Base-by-base conservation (phyloP, 2,888 invertebrate species). In the Linyphia triangularis region DNA sequence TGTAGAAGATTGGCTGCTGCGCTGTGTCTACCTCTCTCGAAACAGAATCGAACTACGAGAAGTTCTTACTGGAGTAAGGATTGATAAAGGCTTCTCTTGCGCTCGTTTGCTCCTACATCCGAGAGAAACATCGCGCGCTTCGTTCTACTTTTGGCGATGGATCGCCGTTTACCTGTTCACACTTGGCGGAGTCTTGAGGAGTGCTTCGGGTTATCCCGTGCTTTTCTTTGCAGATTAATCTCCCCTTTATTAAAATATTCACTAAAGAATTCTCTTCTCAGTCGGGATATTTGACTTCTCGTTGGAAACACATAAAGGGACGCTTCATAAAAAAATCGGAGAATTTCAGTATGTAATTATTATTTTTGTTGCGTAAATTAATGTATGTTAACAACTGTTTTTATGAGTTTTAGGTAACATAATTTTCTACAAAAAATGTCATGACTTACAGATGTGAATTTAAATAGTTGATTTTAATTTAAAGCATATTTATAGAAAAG, bases 31-130 rank as follows among this genome's bases (percentile, higher is more conserved):
- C 77, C 59, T 59, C 51, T 69, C 77, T 30, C 40, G 77, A 65
- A 77, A 13, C 67, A 69, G 82, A 61, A 40, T 63, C 43, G 85
- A 85, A 85, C 84, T 85, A 67, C 85, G 77, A 26, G 75, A 85
- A 85, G 67, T 85, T 85, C 84, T 84, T 16, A 43, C 43, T 51
- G 43, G 69, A 43, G 69, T 67, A 85, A 26, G 59, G 84, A 85
- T 67, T 85, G 85, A 85, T 85, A 85, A 85, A 85, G 77, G 77
- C 85, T 77, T 84, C 67, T 77, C 51, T 51, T 77, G 77, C 63
- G 67, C 77, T 77, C 75, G 69, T 59, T 65, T 33, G 69, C 70
- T 37, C 26, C 75, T 26, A 67, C 61, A 43, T 75, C 43, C 77
- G 77, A 77, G 59, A 28, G 85, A 85, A 63, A 77, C 69, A 85